phyloP scores from a whole-genome alignment of 2,888 invertebrate species.

The Isoperla grammatica region DNA sequence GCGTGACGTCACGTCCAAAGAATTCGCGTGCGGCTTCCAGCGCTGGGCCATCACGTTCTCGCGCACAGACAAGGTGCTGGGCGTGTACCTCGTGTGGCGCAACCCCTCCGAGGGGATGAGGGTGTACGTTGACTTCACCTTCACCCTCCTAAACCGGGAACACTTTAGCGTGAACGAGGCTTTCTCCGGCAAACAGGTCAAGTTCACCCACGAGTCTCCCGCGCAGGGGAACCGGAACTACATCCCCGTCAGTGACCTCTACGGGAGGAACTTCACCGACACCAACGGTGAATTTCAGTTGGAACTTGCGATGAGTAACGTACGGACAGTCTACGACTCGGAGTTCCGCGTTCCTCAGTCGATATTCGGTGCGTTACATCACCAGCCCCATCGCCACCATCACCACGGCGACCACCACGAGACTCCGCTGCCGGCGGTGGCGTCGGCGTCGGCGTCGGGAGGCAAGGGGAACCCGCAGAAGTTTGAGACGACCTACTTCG shows the following conservation, averaged over 20 bases:
- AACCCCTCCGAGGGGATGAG: constrained; percentile 69
- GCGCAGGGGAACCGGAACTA: constrained; percentile 69
- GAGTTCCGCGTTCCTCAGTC: constrained; percentile 58
- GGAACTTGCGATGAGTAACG: constrained; percentile 69
- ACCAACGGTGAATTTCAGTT: constrained; percentile 75
- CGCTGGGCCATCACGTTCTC: constrained; percentile 77
- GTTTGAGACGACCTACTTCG: constrained; percentile 63
- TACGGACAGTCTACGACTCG: constrained; percentile 67
- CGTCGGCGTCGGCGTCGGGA: background rate
- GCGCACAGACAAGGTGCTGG: constrained; percentile 65
- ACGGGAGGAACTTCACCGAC: constrained; percentile 67
- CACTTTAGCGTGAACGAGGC: constrained; percentile 78
- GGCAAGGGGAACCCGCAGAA: constrained; percentile 37
- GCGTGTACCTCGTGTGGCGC: constrained; percentile 72
- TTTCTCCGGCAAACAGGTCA: constrained; percentile 59
- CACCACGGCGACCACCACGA: constrained; percentile 23
- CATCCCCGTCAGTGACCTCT: constrained; percentile 64
- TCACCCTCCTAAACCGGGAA: constrained; percentile 72
- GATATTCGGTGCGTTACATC: constrained; percentile 35
- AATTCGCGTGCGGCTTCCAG: constrained; percentile 75
- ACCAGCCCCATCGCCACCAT: constrained; percentile 36
- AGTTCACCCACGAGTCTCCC: constrained; percentile 61
- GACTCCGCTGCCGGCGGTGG: constrained; percentile 23
- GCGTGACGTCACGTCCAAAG: constrained; percentile 74
- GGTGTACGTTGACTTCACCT: constrained; percentile 73